Base-by-base conservation (phyloP, 53 echinoderm and acorn worm genomes). In the Arbacia lixula region DNA sequence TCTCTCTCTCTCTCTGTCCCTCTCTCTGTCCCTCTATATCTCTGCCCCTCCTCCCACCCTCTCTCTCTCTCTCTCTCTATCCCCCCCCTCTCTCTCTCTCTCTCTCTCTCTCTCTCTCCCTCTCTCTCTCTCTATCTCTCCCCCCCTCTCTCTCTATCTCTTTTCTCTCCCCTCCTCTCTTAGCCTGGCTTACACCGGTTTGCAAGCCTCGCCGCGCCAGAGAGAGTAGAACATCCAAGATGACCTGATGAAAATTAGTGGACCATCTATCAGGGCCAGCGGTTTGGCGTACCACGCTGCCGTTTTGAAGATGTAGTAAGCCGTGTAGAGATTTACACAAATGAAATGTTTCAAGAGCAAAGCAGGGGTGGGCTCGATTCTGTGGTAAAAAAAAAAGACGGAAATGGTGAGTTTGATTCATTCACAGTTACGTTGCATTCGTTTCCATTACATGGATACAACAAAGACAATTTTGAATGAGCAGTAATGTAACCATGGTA, bases 221-320 rank as follows among this genome's bases (percentile, higher is more conserved):
- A 72, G 31, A 2, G 72, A 72, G 32, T 30, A 43, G 72, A 72
- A 72, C 50, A 72, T 50, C 1, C 4, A 9, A 8, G 72, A 72
- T 29, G 72, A 72, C 8, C 46, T 37, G 14, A 72, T 26, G 50
- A 72, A 46, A 30, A 72, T 49, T 0, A 72, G 12, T 4, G 50
- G 72, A 2, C 72, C 50, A 3, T 72, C 72, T 19, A 72, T 42
- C 1, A 72, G 46, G 22, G 72, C 72, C 3, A 72, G 4, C 2
- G 50, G 72, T 19, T 72, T 72, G 27, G 72, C 72, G 51, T 72
- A 72, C 72, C 72, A 72, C 30, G 72, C 43, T 72, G 72, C 72
- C 50, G 72, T 39, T 72, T 72, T 72, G 72, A 72, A 38, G 50
- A 72, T 42, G 72, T 30, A 72, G 49, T 72, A 72, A 28, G 50